These are phyloP conservation scores for Steinernema carpocapsae DNA, from an alignment of 2,888 invertebrate species.

Conservation along the genomic window DNA sequence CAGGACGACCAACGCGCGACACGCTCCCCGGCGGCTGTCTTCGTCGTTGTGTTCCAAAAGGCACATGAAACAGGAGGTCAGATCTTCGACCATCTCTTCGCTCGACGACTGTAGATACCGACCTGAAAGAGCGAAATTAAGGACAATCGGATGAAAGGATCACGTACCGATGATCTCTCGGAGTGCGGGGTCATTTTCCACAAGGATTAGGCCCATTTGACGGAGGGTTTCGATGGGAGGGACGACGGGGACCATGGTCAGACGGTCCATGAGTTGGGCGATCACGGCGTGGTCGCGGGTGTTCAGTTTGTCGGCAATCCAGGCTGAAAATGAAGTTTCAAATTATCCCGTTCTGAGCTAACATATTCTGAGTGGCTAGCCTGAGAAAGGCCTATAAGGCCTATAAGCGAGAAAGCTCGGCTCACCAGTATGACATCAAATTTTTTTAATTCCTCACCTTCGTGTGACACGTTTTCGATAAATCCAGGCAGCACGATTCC, in stretches of 20 bases:
- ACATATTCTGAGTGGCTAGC: no score
- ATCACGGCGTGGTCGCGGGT: slow-evolving; percentile 54
- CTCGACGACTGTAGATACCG: slow-evolving; percentile 54
- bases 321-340: slow-evolving; percentile 54
- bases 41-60: slow-evolving; percentile 60
- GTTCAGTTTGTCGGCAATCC: slow-evolving; percentile 59
- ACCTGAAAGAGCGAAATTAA: slow-evolving; percentile 48
- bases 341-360: no score
- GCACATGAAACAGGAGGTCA: slow-evolving; percentile 62
- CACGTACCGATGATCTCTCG: background rate
- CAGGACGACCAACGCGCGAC: slow-evolving; percentile 61
- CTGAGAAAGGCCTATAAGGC: no score
- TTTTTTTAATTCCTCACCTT: no score
- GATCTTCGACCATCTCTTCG: slow-evolving; percentile 57
- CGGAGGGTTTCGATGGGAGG: slow-evolving; percentile 66
- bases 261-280: slow-evolving; percentile 57
- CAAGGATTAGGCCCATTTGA: slow-evolving; percentile 56
- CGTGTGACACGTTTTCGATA: slow-evolving; percentile 56
- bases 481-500: slow-evolving; percentile 49
- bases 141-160: background rate
- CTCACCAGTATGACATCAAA: no score
- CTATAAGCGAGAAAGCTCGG: no score
- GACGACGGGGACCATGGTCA: slow-evolving; percentile 64
- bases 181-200: slow-evolving; percentile 40
- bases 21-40: slow-evolving; percentile 59